Conservation (phyloP, 2,113 vertebrate species). For the Brienomyrus longianalis region DNA sequence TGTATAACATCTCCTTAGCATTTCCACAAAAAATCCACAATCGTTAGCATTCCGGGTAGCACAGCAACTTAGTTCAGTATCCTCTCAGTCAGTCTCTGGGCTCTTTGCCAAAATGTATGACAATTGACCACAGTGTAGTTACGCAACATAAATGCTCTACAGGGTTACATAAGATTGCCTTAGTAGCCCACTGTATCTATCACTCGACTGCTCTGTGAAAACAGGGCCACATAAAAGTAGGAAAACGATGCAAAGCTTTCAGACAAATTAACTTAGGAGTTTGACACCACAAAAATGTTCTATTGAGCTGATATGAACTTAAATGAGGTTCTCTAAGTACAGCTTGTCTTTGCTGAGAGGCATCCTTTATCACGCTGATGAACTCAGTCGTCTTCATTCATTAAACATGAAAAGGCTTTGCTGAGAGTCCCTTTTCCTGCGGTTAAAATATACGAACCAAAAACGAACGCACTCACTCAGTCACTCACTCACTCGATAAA, state of each 20-base stretch:
- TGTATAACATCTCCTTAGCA: background rate
- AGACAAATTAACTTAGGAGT: conserved; percentile 19
- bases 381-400: conserved; percentile 24
- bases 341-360: conserved; percentile 19
- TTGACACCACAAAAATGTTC: conserved; percentile 15
- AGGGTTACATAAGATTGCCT: background rate
- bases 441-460: background rate
- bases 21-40: background rate
- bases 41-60: background rate
- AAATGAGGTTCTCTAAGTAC: conserved; percentile 10
- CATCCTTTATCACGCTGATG: conserved; percentile 27
- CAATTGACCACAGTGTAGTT: background rate
- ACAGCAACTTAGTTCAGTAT: background rate
- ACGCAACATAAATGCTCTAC: background rate
- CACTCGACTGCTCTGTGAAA: background rate
- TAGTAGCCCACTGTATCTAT: background rate
- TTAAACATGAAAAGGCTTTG: conserved; percentile 10
- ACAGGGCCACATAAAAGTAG: background rate
- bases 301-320: background rate
- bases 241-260: background rate
- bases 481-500: background rate
- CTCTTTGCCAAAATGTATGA: background rate
- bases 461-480: background rate
- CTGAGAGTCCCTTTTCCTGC: background rate
- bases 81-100: background rate